Evolutionary conservation across 2,113 vertebrate species (phyloP), one percentile per base, ranked within the genome.

Genomic region (Pachyramphus minor): DNA sequence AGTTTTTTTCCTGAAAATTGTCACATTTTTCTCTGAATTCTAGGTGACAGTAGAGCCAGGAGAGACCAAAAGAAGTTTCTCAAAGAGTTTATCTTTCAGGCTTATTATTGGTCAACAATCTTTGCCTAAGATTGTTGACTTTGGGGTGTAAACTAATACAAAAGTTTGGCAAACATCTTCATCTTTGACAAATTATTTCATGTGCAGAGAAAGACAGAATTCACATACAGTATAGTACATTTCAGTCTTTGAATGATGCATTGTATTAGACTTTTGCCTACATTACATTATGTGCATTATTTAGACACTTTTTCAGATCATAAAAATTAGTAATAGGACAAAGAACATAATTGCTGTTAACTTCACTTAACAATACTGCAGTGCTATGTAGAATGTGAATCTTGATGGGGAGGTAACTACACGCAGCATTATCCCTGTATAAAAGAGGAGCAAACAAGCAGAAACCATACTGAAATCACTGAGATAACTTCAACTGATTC

Each of bases 101-200:
- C 17, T 92, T 94, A 76, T 87, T 91, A 94, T 80, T 93, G 86
- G 92, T n/a, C n/a, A n/a, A n/a, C n/a, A n/a, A n/a, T n/a, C n/a
- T 96, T 95, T 86, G 33, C 33, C 49, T 95, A 89, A 93, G 75
- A 95, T 2, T 28, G 67, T 28, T 89, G 73, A 92, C 76, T 96
- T 91, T 90, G 25, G 79, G 41, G 12, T 64, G 49, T 84, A 55
- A 35, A 62, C 8, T 8, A 60, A 52, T 16, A 28, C 1, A 23
- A 22, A 83, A 22, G 3, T 53, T 35, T 71, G 15, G 11, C 3
- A 33, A 92, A 95, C 20, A 62, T 83, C 42, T 78, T 92, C 44
- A 76, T 90, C 80, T n/a, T 95, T 87, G 64, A 83, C 87, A 76
- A 82, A 47, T 72, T 12, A 39, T 82, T 78, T 42, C 18, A 71